These are phyloP conservation scores for Ceratosolen fusciceps DNA, from an alignment of 1,140 invertebrate genomes.

Conservation along the genomic window DNA sequence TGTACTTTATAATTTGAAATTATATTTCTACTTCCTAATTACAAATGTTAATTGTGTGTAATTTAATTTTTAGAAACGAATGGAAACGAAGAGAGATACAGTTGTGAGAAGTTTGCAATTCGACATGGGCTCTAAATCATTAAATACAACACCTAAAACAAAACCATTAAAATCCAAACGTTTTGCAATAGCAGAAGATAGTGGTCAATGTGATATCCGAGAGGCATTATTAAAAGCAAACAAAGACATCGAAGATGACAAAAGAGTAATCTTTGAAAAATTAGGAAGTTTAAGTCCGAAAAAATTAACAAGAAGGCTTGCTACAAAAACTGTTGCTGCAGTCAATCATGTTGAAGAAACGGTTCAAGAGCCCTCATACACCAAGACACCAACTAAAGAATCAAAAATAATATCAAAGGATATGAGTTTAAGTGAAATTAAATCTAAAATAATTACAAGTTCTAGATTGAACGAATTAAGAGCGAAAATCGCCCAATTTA, in stretches of 20 bases:
- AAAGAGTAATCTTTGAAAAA: conserved; percentile 66
- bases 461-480: conserved; percentile 78
- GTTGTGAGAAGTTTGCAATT: conserved; percentile 63
- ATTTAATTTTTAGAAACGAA: conserved; percentile 45
- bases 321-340: background rate
- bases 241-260: conserved; percentile 52
- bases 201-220: conserved; percentile 60
- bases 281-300: conserved; percentile 61
- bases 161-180: conserved; percentile 42
- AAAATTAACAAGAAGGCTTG: conserved; percentile 56
- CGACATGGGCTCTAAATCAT: conserved; percentile 52
- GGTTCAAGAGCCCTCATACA: conserved; percentile 15
- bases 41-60: background rate
- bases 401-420: conserved; percentile 68
- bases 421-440: conserved; percentile 78
- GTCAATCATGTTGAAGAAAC: background rate
- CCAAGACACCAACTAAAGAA: conserved; percentile 37
- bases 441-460: conserved; percentile 76
- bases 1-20: conserved; percentile 28
- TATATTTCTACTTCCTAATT: background rate
- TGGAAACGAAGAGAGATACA: conserved; percentile 52
- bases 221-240: conserved; percentile 64
- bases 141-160: conserved; percentile 50
- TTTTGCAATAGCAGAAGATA: conserved; percentile 53
- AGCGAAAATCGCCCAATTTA: conserved; percentile 75